Evolutionary conservation across 2,797 vertebrate genomes (phyloP), one percentile per base, ranked within the genome.

Genomic region (Gallinago solitaria): DNA sequence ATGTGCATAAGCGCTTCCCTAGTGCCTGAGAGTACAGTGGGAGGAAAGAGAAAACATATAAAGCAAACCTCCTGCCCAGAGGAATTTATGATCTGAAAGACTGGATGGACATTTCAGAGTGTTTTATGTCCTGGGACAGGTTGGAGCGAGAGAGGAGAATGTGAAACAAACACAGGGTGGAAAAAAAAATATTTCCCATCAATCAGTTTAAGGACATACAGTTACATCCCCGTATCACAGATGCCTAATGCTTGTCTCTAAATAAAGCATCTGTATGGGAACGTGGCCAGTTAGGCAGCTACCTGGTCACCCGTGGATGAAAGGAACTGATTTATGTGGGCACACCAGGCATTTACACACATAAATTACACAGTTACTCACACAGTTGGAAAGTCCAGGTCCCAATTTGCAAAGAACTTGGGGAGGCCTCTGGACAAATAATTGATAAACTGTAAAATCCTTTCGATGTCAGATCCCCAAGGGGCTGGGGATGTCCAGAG

Each of bases 281-380:
- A 50, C 18, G 39, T 1, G 3, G 67, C 25, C 75, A 90, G 39
- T 43, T 88, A 87, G 37, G 43, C 77, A 93, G 68, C 75, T 92
- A 89, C 28, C 48, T 96, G 64, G 35, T 94, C 91, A 95, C 12
- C 53, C 10, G 0, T 77, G 70, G 74, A 83, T 82, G 64, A 90
- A 57, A 95, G 33, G 37, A 74, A 20, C 35, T 85, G 83, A 95
- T 94, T 94, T 92, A 91, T 77, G 74, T 67, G 83, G 85, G 33
- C 21, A 65, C 65, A 43, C 6, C 23, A 33, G 50, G 32, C 35
- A 75, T 81, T 78, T 83, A 43, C 33, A 53, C 41, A 70, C 50
- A 68, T 75, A 91, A 95, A 90, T 90, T 57, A 84, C 33, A 47
- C 39, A 73, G 77, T 64, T 81, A 64, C 39, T 95, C 63, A 35